Conservation (phyloP, 2,797 vertebrate species). For the Heteromormyrus szaboi region DNA sequence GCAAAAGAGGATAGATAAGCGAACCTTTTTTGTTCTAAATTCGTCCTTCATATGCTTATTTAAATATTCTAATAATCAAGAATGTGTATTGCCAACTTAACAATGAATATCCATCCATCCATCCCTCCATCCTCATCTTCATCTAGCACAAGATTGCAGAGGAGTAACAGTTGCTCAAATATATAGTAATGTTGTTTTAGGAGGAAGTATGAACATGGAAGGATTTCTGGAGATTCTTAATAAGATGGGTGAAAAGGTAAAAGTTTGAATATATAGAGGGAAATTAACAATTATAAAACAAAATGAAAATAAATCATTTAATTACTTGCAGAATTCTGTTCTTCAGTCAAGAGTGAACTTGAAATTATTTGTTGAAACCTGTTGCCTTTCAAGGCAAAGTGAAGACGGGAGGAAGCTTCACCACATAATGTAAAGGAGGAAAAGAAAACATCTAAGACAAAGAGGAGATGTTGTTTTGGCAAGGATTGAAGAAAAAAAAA, state of each 20-base stretch:
- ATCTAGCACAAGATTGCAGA: not conserved
- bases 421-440: not conserved
- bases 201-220: not conserved
- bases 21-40: not conserved
- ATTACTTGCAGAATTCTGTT: not conserved
- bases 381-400: not conserved
- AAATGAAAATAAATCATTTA: not conserved
- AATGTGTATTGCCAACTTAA: not conserved
- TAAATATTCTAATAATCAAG: not conserved
- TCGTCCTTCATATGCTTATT: not conserved
- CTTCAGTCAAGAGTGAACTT: not conserved
- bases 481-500: not conserved
- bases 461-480: slow-evolving; percentile 1
- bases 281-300: not conserved
- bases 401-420: not conserved
- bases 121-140: not conserved
- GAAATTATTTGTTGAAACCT: not conserved
- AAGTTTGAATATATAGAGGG: not conserved
- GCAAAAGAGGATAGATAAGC: not conserved
- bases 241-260: not conserved
- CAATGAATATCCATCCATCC: not conserved
- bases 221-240: not conserved
- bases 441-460: slow-evolving; percentile 7
- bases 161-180: not conserved
- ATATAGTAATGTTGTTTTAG: not conserved